phyloP scores from a whole-genome alignment of 1,140 invertebrate genomes.

The Diplogasteroides magnus region DNA sequence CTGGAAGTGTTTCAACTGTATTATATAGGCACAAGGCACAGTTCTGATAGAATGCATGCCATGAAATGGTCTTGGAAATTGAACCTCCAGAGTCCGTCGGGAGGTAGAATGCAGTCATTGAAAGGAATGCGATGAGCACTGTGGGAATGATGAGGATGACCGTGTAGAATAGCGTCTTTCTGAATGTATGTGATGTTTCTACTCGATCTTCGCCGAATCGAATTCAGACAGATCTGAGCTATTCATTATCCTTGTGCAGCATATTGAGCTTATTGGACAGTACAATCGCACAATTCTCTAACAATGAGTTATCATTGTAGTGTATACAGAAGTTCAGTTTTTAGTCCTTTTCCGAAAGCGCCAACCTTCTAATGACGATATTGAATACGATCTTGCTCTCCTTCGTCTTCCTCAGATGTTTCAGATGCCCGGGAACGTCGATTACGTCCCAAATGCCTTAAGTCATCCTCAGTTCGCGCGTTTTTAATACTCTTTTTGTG shows the following conservation, averaged over 20 bases:
- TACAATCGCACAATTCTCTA: too few relatives aligned
- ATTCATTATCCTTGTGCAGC: too few relatives aligned
- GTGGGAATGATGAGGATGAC: slow-evolving; percentile 97
- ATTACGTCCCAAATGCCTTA: slow-evolving; percentile 98
- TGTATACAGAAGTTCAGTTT: too few relatives aligned
- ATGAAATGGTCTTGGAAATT: not conserved
- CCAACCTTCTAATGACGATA: slow-evolving; percentile 68
- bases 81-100: slow-evolving; percentile 66
- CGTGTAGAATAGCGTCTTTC: slow-evolving; percentile 97
- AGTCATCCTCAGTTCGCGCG: too few relatives aligned
- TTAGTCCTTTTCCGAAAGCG: too few relatives aligned
- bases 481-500: too few relatives aligned
- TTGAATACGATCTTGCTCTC: slow-evolving; percentile 72
- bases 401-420: slow-evolving; percentile 23
- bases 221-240: too few relatives aligned
- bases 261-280: too few relatives aligned
- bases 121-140: slow-evolving; percentile 94
- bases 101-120: slow-evolving; percentile 93
- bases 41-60: slow-evolving; percentile 45
- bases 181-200: slow-evolving; percentile 80
- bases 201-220: slow-evolving; percentile 79
- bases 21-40: too few relatives aligned
- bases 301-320: too few relatives aligned
- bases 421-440: slow-evolving; percentile 33
- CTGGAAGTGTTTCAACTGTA: too few relatives aligned